Conservation (phyloP, 2,113 vertebrate genomes). For the Lichenostomus cassidix region DNA sequence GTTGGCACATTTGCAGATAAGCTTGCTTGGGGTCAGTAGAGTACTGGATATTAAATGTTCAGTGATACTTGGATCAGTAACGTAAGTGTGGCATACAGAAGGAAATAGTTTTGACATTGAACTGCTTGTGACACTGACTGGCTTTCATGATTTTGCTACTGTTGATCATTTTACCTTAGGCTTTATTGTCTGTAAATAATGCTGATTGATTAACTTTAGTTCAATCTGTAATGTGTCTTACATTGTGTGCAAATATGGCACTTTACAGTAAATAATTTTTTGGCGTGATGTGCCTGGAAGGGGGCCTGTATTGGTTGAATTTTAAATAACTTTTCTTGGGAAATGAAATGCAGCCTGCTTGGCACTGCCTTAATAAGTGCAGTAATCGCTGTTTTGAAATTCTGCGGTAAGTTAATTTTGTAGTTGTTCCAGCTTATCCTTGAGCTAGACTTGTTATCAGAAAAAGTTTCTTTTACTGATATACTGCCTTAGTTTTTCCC, state of each 20-base stretch:
- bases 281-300: not conserved
- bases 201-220: not conserved
- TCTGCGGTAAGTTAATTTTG: not conserved
- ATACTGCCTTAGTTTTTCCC: not conserved
- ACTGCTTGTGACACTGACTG: not conserved
- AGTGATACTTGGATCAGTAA: not conserved
- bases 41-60: not conserved
- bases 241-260: not conserved
- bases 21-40: not conserved
- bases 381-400: not conserved
- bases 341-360: not conserved
- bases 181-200: not conserved
- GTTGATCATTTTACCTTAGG: not conserved
- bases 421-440: not conserved
- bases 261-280: not conserved
- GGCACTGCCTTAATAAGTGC: not conserved
- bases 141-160: not conserved
- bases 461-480: not conserved
- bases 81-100: not conserved
- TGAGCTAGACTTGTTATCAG: not conserved
- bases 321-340: not conserved
- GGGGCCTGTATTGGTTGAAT: not conserved
- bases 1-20: not conserved
- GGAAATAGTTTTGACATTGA: not conserved
- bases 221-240: not conserved